phyloP scores from a whole-genome alignment of 2,888 invertebrate genomes.

The Colostygia pectinataria region DNA sequence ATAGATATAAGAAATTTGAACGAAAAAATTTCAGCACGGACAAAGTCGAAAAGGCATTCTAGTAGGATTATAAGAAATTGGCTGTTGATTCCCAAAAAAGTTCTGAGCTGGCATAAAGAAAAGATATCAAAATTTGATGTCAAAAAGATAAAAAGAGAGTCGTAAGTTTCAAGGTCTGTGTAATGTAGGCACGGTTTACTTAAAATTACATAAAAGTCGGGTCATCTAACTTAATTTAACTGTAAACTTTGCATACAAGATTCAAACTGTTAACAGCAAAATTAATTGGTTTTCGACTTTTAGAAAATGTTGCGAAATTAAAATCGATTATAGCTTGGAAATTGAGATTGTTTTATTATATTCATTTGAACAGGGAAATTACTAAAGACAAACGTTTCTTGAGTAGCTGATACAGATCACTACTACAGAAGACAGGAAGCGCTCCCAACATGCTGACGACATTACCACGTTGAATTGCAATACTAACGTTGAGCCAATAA shows the following conservation, averaged over 20 bases:
- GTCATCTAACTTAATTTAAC: slow-evolving; percentile 21
- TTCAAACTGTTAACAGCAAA: slow-evolving; percentile 12
- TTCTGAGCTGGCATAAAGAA: slow-evolving; percentile 33
- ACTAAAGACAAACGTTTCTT: too few species aligned
- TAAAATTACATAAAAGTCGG: slow-evolving; percentile 24
- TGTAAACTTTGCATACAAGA: slow-evolving; percentile 21
- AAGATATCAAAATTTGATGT: slow-evolving; percentile 36
- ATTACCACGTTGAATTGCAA: too few species aligned
- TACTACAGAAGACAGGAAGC: too few species aligned
- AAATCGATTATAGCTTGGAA: slow-evolving; percentile 25
- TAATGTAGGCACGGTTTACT: slow-evolving; percentile 24
- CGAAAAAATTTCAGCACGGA: too few species aligned
- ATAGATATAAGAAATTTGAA: too few species aligned
- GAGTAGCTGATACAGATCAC: too few species aligned
- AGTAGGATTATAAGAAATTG: slow-evolving; percentile 19
- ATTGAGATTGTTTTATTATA: slow-evolving; percentile 31
- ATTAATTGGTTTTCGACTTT: slow-evolving; percentile 5
- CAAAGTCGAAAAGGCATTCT: not conserved
- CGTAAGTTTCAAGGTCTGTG: slow-evolving; percentile 29
- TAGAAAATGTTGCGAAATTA: slow-evolving; percentile 24
- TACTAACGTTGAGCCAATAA: too few species aligned
- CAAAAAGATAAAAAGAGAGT: slow-evolving; percentile 34
- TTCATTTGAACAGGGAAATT: too few species aligned
- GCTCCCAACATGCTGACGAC: too few species aligned
- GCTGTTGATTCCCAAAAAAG: slow-evolving; percentile 31